Percentiles rank a stretch among this genome's conserved stretches.
Evolutionary conservation across 2,113 vertebrate genomes (phyloP).

Genomic region (Pica pica): DNA sequence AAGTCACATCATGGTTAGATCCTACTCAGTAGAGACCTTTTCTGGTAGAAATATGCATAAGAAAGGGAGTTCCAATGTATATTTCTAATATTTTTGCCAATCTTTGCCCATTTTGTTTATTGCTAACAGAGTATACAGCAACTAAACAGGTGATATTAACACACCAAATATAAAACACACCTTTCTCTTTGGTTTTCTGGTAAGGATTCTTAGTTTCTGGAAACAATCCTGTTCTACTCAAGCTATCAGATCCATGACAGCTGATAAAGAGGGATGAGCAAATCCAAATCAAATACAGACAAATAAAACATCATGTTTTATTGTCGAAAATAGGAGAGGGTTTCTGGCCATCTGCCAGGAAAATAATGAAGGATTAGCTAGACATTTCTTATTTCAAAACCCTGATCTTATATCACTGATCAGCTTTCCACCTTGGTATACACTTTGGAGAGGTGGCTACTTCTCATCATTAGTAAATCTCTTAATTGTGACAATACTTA

Average conservation of each 20-base stretch:
- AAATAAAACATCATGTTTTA: not conserved
- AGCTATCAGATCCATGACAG: not conserved
- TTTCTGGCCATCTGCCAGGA: not conserved
- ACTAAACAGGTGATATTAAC: not conserved
- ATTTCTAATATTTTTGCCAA: not conserved
- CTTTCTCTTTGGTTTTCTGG: not conserved
- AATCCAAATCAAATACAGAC: not conserved
- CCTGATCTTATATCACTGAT: not conserved
- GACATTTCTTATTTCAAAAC: not conserved
- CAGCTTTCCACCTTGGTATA: not conserved
- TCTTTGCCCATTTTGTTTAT: not conserved
- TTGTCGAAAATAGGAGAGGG: not conserved
- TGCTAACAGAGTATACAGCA: not conserved
- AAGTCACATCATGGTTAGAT: not conserved
- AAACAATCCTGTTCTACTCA: not conserved
- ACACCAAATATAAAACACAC: not conserved
- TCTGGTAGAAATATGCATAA: not conserved
- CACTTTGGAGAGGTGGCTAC: not conserved
- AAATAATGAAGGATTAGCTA: not conserved
- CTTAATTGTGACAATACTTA: not conserved
- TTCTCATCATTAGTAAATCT: not conserved
- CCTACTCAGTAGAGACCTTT: not conserved
- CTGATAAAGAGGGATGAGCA: not conserved
- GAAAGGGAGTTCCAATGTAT: not conserved
- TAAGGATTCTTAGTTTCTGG: not conserved